phyloP scores from a whole-genome alignment of 2,797 vertebrate species.

The Lophius americanus region DNA sequence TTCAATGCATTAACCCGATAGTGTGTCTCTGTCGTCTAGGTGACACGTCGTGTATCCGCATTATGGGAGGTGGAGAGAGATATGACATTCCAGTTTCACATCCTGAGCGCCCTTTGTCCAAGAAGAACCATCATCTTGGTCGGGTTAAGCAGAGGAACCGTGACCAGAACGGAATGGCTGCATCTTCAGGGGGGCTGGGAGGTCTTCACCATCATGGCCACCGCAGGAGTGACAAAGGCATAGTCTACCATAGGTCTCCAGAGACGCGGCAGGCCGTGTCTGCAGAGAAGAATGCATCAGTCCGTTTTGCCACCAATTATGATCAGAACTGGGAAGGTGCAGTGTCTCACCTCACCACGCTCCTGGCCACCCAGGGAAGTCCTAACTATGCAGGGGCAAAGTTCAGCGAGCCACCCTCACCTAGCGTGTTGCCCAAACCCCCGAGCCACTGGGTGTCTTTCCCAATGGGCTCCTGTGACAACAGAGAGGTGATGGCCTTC shows the following conservation, averaged over 20 bases:
- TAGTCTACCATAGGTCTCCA: conserved; percentile 82
- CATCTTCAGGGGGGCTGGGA: conserved; percentile 67
- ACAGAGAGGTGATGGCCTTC: conserved; percentile 94
- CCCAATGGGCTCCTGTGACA: conserved; percentile 89
- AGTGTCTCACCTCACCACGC: conserved; percentile 84
- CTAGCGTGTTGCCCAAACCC: conserved; percentile 95
- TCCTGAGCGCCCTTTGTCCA: conserved; percentile 84
- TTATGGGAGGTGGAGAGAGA: conserved; percentile 97
- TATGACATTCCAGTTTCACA: conserved; percentile 93
- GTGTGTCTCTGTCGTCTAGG: conserved; percentile 69
- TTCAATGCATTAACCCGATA: background rate
- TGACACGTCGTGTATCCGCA: conserved; percentile 88
- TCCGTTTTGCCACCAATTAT: conserved; percentile 82
- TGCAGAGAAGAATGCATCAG: conserved; percentile 81
- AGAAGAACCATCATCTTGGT: conserved; percentile 89
- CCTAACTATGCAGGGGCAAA: conserved; percentile 96
- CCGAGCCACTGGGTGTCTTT: conserved; percentile 97
- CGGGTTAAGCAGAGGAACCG: conserved; percentile 88
- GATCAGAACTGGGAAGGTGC: conserved; percentile 88
- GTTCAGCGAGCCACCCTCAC: conserved; percentile 96
- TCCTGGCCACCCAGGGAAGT: conserved; percentile 86
- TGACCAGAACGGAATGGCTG: conserved; percentile 84
- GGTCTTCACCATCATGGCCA: conserved; percentile 74
- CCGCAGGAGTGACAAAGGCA: conserved; percentile 86
- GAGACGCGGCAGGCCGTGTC: conserved; percentile 93